Evolutionary conservation across 2,888 invertebrate species (phyloP), one percentile per base, ranked within the genome.

Genomic region (Phoronis australis): DNA sequence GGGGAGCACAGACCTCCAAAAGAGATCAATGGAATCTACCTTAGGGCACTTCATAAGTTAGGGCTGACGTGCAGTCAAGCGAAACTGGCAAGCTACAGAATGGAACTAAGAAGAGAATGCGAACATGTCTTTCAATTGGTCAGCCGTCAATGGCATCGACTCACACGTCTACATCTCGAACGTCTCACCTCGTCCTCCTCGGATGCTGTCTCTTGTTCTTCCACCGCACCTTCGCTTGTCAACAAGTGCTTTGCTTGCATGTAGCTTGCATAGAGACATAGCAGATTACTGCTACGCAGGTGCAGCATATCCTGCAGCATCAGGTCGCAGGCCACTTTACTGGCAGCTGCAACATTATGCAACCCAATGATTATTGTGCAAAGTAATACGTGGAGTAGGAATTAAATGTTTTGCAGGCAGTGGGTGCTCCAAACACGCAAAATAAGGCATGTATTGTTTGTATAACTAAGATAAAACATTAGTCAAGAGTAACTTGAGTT

Each of bases 271-370:
- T 87, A 85, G 37, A 91, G 73, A 27, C 85, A 83, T 41, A 94
- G 77, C 27, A 82, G 76, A 57, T 83, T 82, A 3, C 85, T 81
- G 21, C 92, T 80, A 2, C 84, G 83, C 79, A 90, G 84, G 12
- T 81, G 81, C 62, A 84, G 84, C 64, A 94, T 90, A 79, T 94
- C 93, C 76, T 95, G 92, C 25, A 94, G 78, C 89, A 94, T 91
- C 51, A 90, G 77, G 50, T 89, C 80, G 48, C 83, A 82, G 0
- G 90, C 89, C 18, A 91, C 80, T 73, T 84, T 83, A 0, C 89
- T 86, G 18, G 94, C 95, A 51, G 73, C 79, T 78, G 56, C 24
- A 57, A 60, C 9, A 47, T 27, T 44, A 42, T 4, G 4, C 3
- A 5, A 40, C 20, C 22, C 12, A 24, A 39, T 24, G 37, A 22